Base-by-base conservation (phyloP, 2,888 invertebrate species). In the Syritta pipiens region DNA sequence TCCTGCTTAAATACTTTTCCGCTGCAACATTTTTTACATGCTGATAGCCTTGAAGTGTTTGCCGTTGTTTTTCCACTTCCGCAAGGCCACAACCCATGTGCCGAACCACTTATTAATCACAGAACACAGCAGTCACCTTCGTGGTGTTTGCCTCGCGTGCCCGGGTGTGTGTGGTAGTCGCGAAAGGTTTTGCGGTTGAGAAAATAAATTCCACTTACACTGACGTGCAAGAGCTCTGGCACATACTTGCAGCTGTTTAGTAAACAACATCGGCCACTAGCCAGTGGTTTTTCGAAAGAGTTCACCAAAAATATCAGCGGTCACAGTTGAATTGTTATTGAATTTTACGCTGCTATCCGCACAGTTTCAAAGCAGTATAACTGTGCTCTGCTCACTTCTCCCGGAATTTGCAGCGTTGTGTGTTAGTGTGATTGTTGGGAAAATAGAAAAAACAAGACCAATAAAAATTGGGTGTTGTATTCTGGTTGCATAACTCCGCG, bases 21-120 rank as follows among this genome's bases (percentile, higher is more conserved):
- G n/a, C n/a, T 57, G 49, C 40, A 51, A 48, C 19, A 35, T 35
- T 48, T n/a, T 53, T 42, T 30, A 32, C 20, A 59, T 55, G 65
- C 51, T 65, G 72, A 60, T 48, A 60, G 77, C 72, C 77, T 72
- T 77, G 72, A 77, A 48, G 40, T 55, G 37, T 40, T 65, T 60
- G 72, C 49, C 59, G 63, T 57, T 49, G 63, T 14, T 32, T 75
- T 53, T 67, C 17, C 44, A 68, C 48, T 76, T 75, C 81, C 46
- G 81, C 81, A 82, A 81, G 82, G 82, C 75, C 81, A 81, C 67
- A 76, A 24, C 53, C 69, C 55, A 74, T 65, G 53, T 65, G 57
- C 53, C 63, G 59, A 74, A 77, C 71, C 19, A 49, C 42, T 69
- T 46, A 24, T 53, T 35, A 24, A 19, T 6, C 48, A 44, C 44